Percentiles rank a stretch among this genome's conserved stretches.
phyloP scores from a whole-genome alignment of 1,140 invertebrate species.

The Orussus abietinus region DNA sequence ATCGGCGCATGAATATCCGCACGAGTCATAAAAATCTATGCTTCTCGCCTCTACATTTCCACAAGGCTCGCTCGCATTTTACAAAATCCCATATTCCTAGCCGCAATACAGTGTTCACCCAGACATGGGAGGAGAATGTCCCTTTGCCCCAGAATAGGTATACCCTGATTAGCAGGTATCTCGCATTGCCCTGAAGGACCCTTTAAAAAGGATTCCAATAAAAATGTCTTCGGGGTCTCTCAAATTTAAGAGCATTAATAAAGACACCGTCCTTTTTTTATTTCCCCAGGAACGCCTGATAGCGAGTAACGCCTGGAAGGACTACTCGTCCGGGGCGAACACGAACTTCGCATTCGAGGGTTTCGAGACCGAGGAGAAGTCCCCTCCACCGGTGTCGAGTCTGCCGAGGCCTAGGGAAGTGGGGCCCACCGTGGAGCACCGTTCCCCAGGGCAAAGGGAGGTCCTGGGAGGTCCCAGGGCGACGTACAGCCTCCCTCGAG shows the following conservation, averaged over 20 bases:
- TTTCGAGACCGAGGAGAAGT: constrained; percentile 75
- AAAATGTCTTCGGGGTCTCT: too few species aligned
- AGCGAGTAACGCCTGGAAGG: constrained; percentile 79
- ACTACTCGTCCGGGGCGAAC: constrained; percentile 72
- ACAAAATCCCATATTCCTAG: too few species aligned
- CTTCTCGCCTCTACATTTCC: too few species aligned
- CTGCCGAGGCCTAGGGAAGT: constrained; percentile 48
- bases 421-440: constrained; percentile 28
- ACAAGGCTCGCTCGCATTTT: too few species aligned
- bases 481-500: constrained; percentile 51
- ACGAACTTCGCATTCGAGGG: constrained; percentile 86
- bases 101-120: too few species aligned
- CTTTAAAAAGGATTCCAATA: too few species aligned
- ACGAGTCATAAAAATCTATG: too few species aligned
- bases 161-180: too few species aligned
- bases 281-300: constrained; percentile 71
- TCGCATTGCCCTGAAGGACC: too few species aligned
- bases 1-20: too few species aligned
- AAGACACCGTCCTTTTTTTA: constrained; percentile 8
- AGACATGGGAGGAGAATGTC: too few species aligned
- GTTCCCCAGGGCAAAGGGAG: constrained; percentile 15
- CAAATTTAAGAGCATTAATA: background rate
- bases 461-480: constrained; percentile 45
- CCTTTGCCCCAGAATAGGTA: too few species aligned
- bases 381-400: constrained; percentile 44